phyloP scores from a whole-genome alignment of 2,888 invertebrate species.

The Agrochola litura region DNA sequence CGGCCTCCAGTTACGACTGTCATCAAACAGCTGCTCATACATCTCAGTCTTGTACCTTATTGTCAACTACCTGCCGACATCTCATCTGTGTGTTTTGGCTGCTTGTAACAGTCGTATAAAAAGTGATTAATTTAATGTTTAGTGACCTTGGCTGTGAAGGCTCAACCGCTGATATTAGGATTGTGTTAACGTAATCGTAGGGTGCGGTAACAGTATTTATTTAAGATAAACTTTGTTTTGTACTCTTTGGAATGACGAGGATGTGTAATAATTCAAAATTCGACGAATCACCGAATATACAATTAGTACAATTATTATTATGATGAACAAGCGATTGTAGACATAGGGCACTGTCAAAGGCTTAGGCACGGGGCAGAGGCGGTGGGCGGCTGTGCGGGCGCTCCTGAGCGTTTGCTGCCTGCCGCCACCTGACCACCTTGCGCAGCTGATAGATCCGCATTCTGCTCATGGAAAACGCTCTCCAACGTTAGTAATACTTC shows the following conservation, averaged over 20 bases:
- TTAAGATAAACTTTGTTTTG: constrained; percentile 35
- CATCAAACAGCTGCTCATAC: constrained; percentile 52
- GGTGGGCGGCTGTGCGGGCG: constrained; percentile 81
- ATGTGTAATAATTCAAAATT: constrained; percentile 28
- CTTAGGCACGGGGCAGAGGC: constrained; percentile 78
- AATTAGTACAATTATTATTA: neutral
- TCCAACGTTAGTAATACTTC: constrained; percentile 83
- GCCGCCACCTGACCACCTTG: constrained; percentile 82
- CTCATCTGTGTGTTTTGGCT: constrained; percentile 58
- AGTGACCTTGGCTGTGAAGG: constrained; percentile 64
- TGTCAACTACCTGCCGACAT: constrained; percentile 33
- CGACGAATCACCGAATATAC: neutral
- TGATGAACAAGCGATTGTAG: constrained; percentile 43
- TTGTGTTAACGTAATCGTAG: constrained; percentile 59
- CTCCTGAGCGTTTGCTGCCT: constrained; percentile 85
- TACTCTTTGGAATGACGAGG: constrained; percentile 27
- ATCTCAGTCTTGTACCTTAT: constrained; percentile 20
- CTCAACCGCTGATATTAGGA: constrained; percentile 49
- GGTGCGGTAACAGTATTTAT: constrained; percentile 56
- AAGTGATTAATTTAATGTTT: constrained; percentile 60
- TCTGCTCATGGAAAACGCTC: constrained; percentile 80
- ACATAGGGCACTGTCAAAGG: constrained; percentile 69
- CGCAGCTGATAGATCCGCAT: constrained; percentile 81
- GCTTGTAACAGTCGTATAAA: constrained; percentile 49
- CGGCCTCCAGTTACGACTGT: constrained; percentile 58